Evolutionary conservation across 2,797 vertebrate genomes (phyloP), one percentile per base, ranked within the genome.

Genomic region (Setipinna tenuifilis): DNA sequence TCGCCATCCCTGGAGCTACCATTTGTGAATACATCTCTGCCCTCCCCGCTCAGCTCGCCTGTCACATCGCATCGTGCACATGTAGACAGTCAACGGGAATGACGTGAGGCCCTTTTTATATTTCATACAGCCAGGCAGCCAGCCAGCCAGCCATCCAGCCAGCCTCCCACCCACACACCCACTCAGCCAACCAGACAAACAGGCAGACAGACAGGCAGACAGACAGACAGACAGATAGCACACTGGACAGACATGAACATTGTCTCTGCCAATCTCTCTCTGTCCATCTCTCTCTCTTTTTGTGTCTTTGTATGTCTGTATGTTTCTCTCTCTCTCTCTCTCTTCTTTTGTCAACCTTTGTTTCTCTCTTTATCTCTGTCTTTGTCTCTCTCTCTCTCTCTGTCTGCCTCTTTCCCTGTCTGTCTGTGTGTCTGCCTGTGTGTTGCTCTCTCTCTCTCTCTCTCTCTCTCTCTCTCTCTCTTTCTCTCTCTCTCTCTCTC

Each of bases 1-100:
- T 5, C 17, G 48, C 87, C 87, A 86, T 93, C 94, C 95, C 94
- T 85, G 83, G 89, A 93, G 95, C 93, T 90, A 93, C 87, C 93
- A 93, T 95, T 95, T 95, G 94, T 94, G 93, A 95, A 93, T 93
- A 94, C 93, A 94, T 94, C 92, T 93, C 91, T 93, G 91, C 90
- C 93, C 93, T 95, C 92, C 88, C 91, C 91, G 94, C 92, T 89
- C 91, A 82, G 90, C 91, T 95, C 94, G 91, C 91, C 94, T 96
- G 96, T 96, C 95, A 96, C 93, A 94, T 95, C 89, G 90, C 90
- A 96, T 96, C 92, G 94, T 88, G 62, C 91, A 92, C 88, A 87
- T 84, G 68, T 91, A 95, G 93, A 93, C 91, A 94, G 93, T 92
- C 93, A 93, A 91, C 88, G 87, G 92, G 92, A 95, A 93, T 93